These are phyloP conservation scores for Agrotis segetum DNA, from an alignment of 2,888 invertebrate species.

Conservation along the genomic window DNA sequence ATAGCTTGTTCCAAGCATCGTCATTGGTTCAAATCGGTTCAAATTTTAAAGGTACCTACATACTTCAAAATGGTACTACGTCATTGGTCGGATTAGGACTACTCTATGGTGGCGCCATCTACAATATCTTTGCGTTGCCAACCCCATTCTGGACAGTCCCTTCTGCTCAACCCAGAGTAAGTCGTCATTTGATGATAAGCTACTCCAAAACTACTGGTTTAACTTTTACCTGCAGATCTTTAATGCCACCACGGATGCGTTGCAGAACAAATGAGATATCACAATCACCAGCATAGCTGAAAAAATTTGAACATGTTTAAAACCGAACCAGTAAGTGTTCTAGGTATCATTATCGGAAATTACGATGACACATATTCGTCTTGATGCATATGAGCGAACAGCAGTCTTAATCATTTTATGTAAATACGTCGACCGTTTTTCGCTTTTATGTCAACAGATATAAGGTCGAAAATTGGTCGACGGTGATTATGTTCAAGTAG, in stretches of 20 bases:
- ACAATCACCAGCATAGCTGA: conserved; percentile 98
- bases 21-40: too few relatives aligned
- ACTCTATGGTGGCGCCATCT: too few relatives aligned
- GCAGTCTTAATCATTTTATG: not conserved
- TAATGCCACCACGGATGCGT: conserved; percentile 95
- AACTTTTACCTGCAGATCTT: conserved; percentile 93
- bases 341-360: conserved; percentile 6
- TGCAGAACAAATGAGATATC: conserved; percentile 97
- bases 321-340: not conserved
- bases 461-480: not conserved
- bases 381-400: not conserved
- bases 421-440: not conserved
- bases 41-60: too few relatives aligned
- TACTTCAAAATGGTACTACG: too few relatives aligned
- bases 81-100: too few relatives aligned
- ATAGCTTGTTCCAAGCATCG: too few relatives aligned
- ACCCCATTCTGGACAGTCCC: too few relatives aligned
- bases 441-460: not conserved
- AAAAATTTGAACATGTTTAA: conserved; percentile 10
- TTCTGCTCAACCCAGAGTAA: too few relatives aligned
- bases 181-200: too few relatives aligned
- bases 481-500: not conserved
- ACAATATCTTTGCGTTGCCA: too few relatives aligned
- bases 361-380: conserved; percentile 11
- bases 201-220: not conserved